Percentiles rank a stretch among this genome's conserved stretches.
These are phyloP conservation scores for Brachionus manjavacas DNA, from an alignment of 1,140 invertebrate species.

Conservation along the genomic window DNA sequence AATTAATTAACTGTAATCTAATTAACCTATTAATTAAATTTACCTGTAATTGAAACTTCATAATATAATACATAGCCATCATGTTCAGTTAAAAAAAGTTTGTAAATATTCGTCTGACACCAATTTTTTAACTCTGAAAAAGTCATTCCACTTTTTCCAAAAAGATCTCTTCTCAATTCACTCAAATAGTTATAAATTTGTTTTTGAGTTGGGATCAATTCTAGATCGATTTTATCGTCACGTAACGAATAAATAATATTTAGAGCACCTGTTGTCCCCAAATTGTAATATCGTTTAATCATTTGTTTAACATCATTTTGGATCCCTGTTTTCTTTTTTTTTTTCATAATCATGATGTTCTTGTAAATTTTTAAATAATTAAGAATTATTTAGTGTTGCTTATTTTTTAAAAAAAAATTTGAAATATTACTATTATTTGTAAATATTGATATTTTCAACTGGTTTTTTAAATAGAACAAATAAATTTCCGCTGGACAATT, in stretches of 20 bases:
- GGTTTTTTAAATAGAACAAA: neutral
- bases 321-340: neutral
- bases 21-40: too few relatives aligned
- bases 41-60: too few relatives aligned
- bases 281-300: neutral
- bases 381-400: too few relatives aligned
- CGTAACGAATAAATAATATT: conserved; percentile 1
- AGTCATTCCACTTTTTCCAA: too few relatives aligned
- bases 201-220: neutral
- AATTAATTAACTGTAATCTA: too few relatives aligned
- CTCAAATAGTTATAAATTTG: neutral
- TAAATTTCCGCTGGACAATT: neutral
- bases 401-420: too few relatives aligned
- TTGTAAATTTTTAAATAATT: neutral
- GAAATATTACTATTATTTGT: neutral
- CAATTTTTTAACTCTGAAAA: too few relatives aligned
- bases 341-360: neutral
- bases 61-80: too few relatives aligned
- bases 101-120: too few relatives aligned
- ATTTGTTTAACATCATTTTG: neutral
- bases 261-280: neutral
- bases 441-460: neutral
- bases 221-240: neutral
- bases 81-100: too few relatives aligned
- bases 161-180: neutral